A percentile compares a stretch with the other conserved stretches of the same genome.
Conservation (phyloP, 2,888 invertebrate species). For the Drosophila gaucha region DNA sequence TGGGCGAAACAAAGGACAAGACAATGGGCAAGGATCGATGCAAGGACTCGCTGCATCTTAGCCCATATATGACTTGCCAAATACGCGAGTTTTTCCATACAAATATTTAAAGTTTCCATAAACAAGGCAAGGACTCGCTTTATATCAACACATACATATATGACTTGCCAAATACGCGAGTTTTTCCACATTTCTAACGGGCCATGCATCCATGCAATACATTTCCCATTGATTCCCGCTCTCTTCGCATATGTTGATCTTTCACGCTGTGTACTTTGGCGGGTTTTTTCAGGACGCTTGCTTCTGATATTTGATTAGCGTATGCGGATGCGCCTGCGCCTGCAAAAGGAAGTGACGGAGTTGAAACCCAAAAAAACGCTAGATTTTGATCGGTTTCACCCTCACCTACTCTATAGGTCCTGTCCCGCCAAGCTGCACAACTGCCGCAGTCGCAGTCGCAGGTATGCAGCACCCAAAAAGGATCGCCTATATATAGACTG, state of each 20-base stretch:
- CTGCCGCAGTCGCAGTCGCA: constrained; percentile 33
- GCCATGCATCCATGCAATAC: constrained; percentile 24
- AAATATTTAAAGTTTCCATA: neutral
- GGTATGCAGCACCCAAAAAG: constrained; percentile 39
- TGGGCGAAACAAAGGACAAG: constrained; percentile 31
- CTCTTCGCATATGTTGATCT: constrained; percentile 62
- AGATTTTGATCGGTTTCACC: constrained; percentile 69
- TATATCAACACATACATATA: constrained; percentile 3
- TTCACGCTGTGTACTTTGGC: constrained; percentile 48
- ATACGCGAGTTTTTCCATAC: constrained; percentile 44
- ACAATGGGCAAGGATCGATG: constrained; percentile 26
- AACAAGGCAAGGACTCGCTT: constrained; percentile 21
- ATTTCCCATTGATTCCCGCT: constrained; percentile 31
- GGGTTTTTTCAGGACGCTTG: constrained; percentile 55
- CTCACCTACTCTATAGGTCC: constrained; percentile 22
- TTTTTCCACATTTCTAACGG: constrained; percentile 53
- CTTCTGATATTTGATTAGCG: constrained; percentile 72
- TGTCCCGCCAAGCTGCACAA: constrained; percentile 28
- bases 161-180: constrained; percentile 61
- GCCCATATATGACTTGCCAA: constrained; percentile 58
- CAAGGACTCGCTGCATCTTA: constrained; percentile 15
- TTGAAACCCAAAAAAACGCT: constrained; percentile 53
- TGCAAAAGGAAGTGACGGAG: constrained; percentile 46
- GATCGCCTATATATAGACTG: constrained; percentile 38
- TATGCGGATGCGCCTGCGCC: constrained; percentile 46